Percentiles rank a stretch among this genome's conserved stretches.
Conservation (phyloP, 2,888 invertebrate genomes). For the Rhogogaster chlorosoma region DNA sequence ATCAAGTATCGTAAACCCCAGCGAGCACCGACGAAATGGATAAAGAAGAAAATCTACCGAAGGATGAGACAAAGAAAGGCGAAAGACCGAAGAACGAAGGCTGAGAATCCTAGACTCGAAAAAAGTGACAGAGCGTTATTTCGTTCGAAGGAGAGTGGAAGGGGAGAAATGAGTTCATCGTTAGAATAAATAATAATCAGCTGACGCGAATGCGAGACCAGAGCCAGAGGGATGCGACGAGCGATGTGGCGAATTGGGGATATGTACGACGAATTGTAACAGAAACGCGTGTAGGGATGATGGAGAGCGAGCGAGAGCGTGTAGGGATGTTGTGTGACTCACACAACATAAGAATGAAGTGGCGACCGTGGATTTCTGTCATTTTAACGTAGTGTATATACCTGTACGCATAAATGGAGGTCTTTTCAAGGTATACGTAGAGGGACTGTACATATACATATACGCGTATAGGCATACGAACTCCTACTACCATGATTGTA, state of each 20-base stretch:
- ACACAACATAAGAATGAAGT: no score
- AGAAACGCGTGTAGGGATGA: no score
- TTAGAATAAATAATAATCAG: conserved; percentile 30
- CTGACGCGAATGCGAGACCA: neutral
- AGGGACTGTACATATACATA: neutral
- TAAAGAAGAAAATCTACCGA: neutral
- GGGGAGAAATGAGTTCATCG: conserved; percentile 3
- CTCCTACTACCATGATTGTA: conserved; percentile 9
- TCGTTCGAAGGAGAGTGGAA: neutral
- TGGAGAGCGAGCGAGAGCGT: no score
- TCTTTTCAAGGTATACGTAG: no score
- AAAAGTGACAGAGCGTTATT: neutral
- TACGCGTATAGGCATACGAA: neutral
- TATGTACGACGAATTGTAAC: no score
- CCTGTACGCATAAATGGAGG: no score
- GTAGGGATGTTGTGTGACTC: no score
- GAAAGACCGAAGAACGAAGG: neutral
- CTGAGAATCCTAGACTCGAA: neutral
- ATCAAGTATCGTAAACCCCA: no score
- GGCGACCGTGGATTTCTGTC: no score
- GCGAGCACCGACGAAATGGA: neutral
- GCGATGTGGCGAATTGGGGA: neutral
- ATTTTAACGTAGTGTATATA: no score
- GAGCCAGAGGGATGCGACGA: neutral
- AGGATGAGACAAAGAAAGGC: neutral